These are phyloP conservation scores for Dicrostonyx torquatus DNA, from an alignment of 2,797 vertebrate species.

Conservation along the genomic window DNA sequence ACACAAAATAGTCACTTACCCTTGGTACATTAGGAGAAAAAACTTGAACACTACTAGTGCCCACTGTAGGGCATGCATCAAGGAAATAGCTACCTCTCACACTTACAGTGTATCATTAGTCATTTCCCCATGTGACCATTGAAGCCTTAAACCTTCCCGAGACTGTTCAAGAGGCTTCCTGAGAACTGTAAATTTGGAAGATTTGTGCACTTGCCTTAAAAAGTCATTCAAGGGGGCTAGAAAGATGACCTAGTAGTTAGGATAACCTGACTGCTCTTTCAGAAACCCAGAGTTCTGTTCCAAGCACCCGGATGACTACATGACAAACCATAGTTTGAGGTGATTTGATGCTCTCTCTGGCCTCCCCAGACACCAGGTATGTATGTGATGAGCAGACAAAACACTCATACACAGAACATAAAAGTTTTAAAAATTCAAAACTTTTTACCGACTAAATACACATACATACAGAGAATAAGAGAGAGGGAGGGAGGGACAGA, in stretches of 20 bases:
- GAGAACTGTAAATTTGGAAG: neutral
- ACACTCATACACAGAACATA: neutral
- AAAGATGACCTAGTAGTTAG: neutral
- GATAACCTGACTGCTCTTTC: neutral
- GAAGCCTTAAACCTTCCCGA: slow-evolving; percentile 2
- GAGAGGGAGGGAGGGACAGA: neutral
- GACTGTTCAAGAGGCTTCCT: neutral
- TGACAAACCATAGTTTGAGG: neutral
- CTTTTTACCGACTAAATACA: neutral
- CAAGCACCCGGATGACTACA: neutral
- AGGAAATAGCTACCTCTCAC: neutral
- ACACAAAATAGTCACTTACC: neutral
- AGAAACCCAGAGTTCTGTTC: neutral
- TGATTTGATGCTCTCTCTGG: neutral
- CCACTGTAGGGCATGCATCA: neutral
- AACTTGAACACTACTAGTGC: neutral
- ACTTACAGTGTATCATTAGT: neutral
- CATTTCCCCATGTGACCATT: neutral
- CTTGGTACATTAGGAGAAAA: neutral
- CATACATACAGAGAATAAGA: neutral
- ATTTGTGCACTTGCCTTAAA: neutral
- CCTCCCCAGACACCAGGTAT: neutral
- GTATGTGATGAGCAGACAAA: neutral
- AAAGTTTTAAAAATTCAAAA: neutral
- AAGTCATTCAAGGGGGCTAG: neutral